Conservation (phyloP, 2,888 invertebrate species). For the Limnephilus rhombicus region DNA sequence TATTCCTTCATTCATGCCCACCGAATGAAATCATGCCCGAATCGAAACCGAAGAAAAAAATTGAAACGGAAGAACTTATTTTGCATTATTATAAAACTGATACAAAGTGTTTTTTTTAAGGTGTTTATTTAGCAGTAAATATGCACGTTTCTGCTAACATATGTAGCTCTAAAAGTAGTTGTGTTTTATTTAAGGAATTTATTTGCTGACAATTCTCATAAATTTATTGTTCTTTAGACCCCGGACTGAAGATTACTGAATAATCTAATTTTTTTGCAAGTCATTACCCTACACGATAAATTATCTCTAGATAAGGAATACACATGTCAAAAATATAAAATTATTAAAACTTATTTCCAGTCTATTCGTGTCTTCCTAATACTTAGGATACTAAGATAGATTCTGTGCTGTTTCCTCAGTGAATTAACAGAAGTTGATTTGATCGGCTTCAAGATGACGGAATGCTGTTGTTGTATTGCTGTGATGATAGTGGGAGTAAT, state of each 20-base stretch:
- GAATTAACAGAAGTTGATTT: background rate
- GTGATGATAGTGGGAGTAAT: background rate
- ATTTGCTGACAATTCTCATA: background rate
- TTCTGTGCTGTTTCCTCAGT: background rate
- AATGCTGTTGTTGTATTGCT: background rate
- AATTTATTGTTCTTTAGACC: background rate
- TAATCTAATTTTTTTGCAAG: background rate
- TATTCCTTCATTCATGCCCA: too few relatives aligned
- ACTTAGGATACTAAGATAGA: background rate
- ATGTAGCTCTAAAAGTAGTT: background rate
- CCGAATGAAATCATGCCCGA: too few relatives aligned
- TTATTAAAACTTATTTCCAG: background rate
- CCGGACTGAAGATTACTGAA: background rate
- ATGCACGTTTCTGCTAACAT: too few relatives aligned
- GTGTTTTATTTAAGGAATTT: background rate
- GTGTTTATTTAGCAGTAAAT: too few relatives aligned
- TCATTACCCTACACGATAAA: background rate
- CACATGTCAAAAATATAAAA: too few relatives aligned
- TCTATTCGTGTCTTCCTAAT: background rate
- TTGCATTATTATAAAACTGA: too few relatives aligned
- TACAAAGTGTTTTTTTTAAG: too few relatives aligned
- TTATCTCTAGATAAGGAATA: too few relatives aligned
- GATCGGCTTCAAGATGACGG: background rate
- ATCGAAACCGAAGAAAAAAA: too few relatives aligned
- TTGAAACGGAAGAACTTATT: too few relatives aligned